Evolutionary conservation across 2,113 vertebrate genomes (phyloP), one percentile per base, ranked within the genome.

Genomic region (Megaceryle maxima): DNA sequence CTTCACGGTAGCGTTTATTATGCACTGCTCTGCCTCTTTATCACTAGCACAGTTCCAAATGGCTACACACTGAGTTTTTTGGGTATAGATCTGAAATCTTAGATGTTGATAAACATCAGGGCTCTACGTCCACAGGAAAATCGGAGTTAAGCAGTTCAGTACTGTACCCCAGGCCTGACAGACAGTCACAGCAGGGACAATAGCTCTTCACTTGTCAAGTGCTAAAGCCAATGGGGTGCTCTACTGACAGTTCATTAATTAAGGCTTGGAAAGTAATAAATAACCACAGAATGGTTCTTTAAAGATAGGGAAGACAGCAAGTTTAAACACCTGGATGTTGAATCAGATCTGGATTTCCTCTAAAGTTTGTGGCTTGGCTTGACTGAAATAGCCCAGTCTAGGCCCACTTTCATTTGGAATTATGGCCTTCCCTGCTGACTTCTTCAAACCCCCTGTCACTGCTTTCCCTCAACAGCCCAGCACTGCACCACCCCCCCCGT

Each of bases 301-400:
- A 87, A 93, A 93, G 83, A 84, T 6, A 83, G 10, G 33, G 48
- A 81, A 83, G 60, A 33, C 35, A 67, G 62, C 53, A 88, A 88
- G 77, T 94, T 82, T 68, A 87, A 76, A 93, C 85, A 93, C 46
- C 63, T 93, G 85, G 57, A 78, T 82, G 35, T 18, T 88, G 43
- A 84, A 60, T 91, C 57, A 76, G 48, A 92, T 79, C 39, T 76
- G 73, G 37, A 64, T 82, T 91, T 96, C 81, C 80, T 88, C 73
- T 81, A 12, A 87, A 73, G 83, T 69, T 24, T 50, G n/a, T 63
- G 53, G 60, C 44, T 88, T 94, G 48, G 31, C 33, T 77, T 85
- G 37, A 76, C 8, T 81, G 60, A 74, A 92, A 78, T 6, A 60
- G 41, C 21, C 39, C 51, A 26, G 41, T 41, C 17, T 24, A 59